A percentile compares a stretch with the other conserved stretches of the same genome.
Conservation (phyloP, 2,888 invertebrate genomes). For the Willowsia nigromaculata region DNA sequence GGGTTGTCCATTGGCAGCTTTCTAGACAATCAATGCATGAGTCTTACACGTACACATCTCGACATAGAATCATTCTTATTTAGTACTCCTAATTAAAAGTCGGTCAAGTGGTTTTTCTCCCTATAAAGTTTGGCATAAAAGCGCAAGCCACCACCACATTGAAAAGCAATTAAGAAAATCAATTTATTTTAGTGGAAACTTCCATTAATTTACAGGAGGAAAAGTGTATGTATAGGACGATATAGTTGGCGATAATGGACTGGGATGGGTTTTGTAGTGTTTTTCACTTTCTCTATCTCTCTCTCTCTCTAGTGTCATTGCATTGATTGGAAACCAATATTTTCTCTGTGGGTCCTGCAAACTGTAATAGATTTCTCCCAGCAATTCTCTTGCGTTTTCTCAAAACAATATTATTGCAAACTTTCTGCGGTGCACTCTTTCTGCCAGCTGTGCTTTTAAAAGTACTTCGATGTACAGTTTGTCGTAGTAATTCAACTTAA, state of each 20-base stretch:
- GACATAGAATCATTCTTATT: neutral
- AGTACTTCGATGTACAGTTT: neutral
- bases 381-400: slow-evolving; percentile 11
- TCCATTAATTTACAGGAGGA: neutral
- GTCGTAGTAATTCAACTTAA: slow-evolving; percentile 18
- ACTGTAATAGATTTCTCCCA: slow-evolving; percentile 14
- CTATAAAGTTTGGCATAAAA: neutral
- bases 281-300: slow-evolving; percentile 20
- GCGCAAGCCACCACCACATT: neutral
- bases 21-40: neutral
- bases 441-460: slow-evolving; percentile 20
- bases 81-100: neutral
- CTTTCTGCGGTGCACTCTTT: neutral
- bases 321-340: slow-evolving; percentile 41
- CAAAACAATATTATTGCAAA: slow-evolving; percentile 36
- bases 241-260: neutral
- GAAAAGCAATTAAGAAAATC: slow-evolving; percentile 42
- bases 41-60: neutral
- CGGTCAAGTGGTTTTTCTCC: slow-evolving; percentile 11
- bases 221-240: neutral
- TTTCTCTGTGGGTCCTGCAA: slow-evolving; percentile 6
- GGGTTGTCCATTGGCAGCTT: neutral
- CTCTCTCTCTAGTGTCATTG: slow-evolving; percentile 11
- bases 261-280: slow-evolving; percentile 5
- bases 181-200: slow-evolving; percentile 33